phyloP scores from a whole-genome alignment of 1,140 invertebrate species.

The Zaprionus capensis region DNA sequence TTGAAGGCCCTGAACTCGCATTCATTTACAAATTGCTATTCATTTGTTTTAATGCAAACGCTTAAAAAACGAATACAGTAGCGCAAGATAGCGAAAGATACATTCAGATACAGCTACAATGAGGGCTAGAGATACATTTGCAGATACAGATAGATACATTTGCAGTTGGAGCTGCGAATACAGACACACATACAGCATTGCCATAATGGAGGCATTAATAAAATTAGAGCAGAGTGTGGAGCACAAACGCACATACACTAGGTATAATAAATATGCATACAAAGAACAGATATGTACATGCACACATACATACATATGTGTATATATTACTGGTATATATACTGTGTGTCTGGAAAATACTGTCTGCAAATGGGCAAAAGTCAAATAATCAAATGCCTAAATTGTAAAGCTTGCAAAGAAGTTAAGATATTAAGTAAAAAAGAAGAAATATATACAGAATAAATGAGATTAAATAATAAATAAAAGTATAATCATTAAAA shows the following conservation, averaged over 20 bases:
- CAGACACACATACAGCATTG: slow-evolving; percentile 17
- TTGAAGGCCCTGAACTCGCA: slow-evolving; percentile 29
- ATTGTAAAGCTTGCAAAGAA: background rate
- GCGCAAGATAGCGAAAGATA: background rate
- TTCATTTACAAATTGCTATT: slow-evolving; percentile 30
- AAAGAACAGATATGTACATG: background rate
- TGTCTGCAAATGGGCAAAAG: background rate
- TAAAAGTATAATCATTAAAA: no score
- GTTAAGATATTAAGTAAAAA: background rate
- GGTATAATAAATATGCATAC: background rate
- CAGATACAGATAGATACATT: slow-evolving; percentile 11
- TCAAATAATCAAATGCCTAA: background rate
- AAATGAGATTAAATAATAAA: no score
- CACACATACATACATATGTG: background rate
- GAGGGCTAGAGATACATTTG: background rate
- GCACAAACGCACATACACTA: slow-evolving; percentile 10
- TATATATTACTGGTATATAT: background rate
- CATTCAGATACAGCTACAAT: background rate
- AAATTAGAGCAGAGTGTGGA: slow-evolving; percentile 33
- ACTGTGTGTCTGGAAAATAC: background rate
- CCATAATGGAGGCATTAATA: slow-evolving; percentile 45
- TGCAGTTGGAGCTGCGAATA: background rate
- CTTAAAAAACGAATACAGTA: slow-evolving; percentile 17
- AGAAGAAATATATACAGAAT: no score
- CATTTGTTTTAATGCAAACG: slow-evolving; percentile 23